Percentiles rank a stretch among this genome's conserved stretches.
phyloP scores from a whole-genome alignment of 2,797 vertebrate genomes.

The Chaetophractus vellerosus region DNA sequence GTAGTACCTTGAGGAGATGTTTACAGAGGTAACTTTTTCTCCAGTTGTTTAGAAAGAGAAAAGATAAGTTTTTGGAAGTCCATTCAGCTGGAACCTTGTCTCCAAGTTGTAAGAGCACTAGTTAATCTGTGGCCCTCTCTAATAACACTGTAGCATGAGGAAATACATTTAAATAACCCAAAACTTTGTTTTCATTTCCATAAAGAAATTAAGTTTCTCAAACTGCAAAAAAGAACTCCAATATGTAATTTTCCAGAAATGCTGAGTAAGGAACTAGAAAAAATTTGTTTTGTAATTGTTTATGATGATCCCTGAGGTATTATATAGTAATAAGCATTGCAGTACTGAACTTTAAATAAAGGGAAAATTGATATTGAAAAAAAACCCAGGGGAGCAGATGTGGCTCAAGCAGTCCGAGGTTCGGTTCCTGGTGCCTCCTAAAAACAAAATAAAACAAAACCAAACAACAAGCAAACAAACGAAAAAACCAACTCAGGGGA shows the following conservation, averaged over 20 bases:
- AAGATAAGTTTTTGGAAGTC: background rate
- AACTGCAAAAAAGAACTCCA: background rate
- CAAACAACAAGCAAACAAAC: too few species aligned
- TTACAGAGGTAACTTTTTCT: background rate
- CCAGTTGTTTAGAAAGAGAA: background rate
- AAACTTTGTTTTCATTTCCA: background rate
- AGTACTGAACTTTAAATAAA: background rate
- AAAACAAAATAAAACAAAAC: too few species aligned
- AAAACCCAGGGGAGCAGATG: too few species aligned
- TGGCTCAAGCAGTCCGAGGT: too few species aligned
- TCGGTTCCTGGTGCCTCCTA: too few species aligned
- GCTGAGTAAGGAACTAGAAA: conserved; percentile 24
- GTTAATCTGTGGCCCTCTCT: background rate
- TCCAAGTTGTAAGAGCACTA: background rate
- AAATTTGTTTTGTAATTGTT: conserved; percentile 25
- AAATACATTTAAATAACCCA: background rate
- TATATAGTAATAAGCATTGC: background rate
- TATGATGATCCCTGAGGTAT: background rate
- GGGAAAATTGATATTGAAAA: background rate
- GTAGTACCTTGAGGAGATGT: background rate
- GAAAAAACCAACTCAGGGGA: too few species aligned
- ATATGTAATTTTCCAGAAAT: conserved; percentile 38
- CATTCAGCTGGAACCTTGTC: background rate
- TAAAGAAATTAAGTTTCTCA: conserved; percentile 35
- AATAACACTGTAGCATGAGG: background rate